Evolutionary conservation across 2,888 invertebrate genomes (phyloP), one percentile per base, ranked within the genome.

Genomic region (Muschampia plurimacula): DNA sequence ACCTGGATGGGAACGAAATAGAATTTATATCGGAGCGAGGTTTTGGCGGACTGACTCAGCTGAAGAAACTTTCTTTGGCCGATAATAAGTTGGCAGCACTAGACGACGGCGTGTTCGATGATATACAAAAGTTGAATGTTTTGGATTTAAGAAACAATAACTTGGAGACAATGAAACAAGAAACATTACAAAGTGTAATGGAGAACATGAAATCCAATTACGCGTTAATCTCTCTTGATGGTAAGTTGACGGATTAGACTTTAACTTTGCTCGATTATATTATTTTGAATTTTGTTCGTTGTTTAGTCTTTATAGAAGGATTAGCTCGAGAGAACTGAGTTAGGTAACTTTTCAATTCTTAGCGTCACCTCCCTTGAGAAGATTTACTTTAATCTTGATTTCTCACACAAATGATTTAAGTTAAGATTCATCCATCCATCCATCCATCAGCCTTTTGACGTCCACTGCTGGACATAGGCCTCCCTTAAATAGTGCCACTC

Each of bases 121-220:
- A 96, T 74, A 96, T 97, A 67, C 95, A 96, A 69, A 96, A 96
- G 80, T 95, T 98, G 79, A 95, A 96, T 85, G 95, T 96, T 85
- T 95, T 98, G 84, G 97, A 98, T 91, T 94, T 98, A 78, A 96
- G 97, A 84, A 96, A 96, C 82, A 98, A 98, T 91, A 93, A 95
- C 77, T 95, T 98, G 84, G 96, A 96, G 86, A 97, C 97, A 72
- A 91, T 98, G 83, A 96, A 96, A 77, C 96, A 96, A 86, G 96
- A 96, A 84, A 96, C 96, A 79, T 92, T 97, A 77, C 95, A 96
- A 83, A 97, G 96, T 79, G 95, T 97, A 88, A 92, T 97, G 84
- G 96, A 96, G 84, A 97, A 97, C 87, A 90, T 94, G 89, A 93
- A 96, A 92, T 96, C 97, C 85, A 95, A 95, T 84, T 96, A 96